Conservation (phyloP, 2,797 vertebrate species). For the Petrocephalus sullivani region DNA sequence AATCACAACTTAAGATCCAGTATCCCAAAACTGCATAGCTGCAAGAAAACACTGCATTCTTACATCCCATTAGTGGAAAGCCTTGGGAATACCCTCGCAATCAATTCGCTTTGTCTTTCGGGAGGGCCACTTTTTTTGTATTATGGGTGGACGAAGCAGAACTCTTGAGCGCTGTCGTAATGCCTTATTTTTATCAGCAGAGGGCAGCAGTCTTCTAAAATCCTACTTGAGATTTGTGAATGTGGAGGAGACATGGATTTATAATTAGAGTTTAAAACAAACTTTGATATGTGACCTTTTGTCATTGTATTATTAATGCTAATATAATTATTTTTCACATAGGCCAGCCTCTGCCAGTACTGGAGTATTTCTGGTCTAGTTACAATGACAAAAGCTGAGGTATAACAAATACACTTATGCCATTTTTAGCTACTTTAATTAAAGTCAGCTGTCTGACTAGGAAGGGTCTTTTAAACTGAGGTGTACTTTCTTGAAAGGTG, state of each 20-base stretch:
- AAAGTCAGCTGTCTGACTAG: not conserved
- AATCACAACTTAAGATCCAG: not conserved
- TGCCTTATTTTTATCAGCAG: slow-evolving; percentile 41
- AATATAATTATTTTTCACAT: not conserved
- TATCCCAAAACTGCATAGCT: not conserved
- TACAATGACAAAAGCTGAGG: not conserved
- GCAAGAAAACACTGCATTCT: not conserved
- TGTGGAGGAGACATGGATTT: not conserved
- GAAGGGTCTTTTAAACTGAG: not conserved
- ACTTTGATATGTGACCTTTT: slow-evolving; percentile 4
- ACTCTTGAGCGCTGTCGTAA: not conserved
- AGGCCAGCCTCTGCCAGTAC: not conserved
- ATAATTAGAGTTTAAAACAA: not conserved
- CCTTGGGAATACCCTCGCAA: not conserved
- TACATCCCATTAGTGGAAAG: not conserved
- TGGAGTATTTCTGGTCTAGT: not conserved
- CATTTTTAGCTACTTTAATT: not conserved
- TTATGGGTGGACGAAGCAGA: not conserved
- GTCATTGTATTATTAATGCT: not conserved
- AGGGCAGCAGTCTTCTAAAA: slow-evolving; percentile 47
- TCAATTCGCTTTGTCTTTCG: not conserved
- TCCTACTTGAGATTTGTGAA: not conserved
- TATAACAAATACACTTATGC: not conserved
- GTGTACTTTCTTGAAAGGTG: not conserved
- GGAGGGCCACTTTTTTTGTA: not conserved